Evolutionary conservation across 2,113 vertebrate genomes (phyloP), one percentile per base, ranked within the genome.

Genomic region (Triplophysa siluroides): DNA sequence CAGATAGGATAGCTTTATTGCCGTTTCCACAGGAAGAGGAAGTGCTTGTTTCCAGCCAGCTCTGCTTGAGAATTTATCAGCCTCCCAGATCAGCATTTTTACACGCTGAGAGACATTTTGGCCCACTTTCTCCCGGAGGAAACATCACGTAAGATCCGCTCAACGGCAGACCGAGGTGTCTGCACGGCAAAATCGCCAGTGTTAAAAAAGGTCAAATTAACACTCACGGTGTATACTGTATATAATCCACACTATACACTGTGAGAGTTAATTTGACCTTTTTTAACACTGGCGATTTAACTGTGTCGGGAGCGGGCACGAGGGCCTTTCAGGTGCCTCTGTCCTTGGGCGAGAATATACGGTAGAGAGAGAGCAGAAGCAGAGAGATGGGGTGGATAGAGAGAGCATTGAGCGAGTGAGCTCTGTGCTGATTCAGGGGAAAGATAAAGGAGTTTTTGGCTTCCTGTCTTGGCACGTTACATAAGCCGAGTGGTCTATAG

Each of bases 401-500:
- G 19, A 21, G 56, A 33, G 21, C 12, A 13, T 54, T 7, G 9
- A 38, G 58, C 12, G n/a, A 73, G 54, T 9, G 10, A 11, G n/a
- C 33, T 60, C n/a, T 24, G 43, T 54, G 78, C 78, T 79, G 78
- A 72, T 21, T 72, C 69, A 65, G 47, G 62, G 33, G 50, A 64
- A 61, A 70, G 77, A 65, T 58, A 58, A 70, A 63, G 56, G 56
- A 64, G 45, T 63, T 64, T 79, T 26, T 78, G 56, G 47, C 61
- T 71, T 64, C 67, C 52, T 13, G 8, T 72, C 67, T 38, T 70
- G 47, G 43, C 60, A 58, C 16, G 47, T 81, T 68, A 76, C 54
- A 56, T 76, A 81, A 81, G 70, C 26, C 18, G 29, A 72, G 79
- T 12, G 24, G 26, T 81, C 79, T 52, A 81, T 45, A 58, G 79